phyloP scores from a whole-genome alignment of 2,797 vertebrate species.

The Enteromius trimaculatus region DNA sequence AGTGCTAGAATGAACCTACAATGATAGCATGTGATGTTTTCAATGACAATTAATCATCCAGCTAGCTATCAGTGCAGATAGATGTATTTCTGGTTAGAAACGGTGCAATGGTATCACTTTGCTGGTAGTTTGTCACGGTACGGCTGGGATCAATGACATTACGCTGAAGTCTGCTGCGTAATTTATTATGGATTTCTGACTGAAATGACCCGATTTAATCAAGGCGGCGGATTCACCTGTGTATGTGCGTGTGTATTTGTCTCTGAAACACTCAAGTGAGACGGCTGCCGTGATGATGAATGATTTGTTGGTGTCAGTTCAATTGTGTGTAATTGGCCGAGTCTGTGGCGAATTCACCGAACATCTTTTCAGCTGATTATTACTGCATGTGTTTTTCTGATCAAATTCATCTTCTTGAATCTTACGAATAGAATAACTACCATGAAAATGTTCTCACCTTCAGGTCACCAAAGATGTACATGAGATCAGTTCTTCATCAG shows the following conservation, averaged over 20 bases:
- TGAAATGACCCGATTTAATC: background rate
- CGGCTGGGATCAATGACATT: slow-evolving; percentile 24
- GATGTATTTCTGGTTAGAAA: background rate
- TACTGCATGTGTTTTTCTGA: background rate
- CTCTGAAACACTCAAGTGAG: slow-evolving; percentile 19
- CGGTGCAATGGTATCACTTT: background rate
- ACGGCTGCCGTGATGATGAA: background rate
- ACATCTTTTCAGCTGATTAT: background rate
- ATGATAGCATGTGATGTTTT: background rate
- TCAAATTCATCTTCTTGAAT: background rate
- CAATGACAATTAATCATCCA: background rate
- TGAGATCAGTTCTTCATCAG: background rate
- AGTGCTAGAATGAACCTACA: background rate
- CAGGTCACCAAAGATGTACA: background rate
- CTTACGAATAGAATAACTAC: background rate
- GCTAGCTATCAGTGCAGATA: background rate
- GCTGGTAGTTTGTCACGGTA: slow-evolving; percentile 16
- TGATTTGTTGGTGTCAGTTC: slow-evolving; percentile 5
- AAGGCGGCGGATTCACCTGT: background rate
- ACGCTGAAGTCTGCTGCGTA: slow-evolving; percentile 7
- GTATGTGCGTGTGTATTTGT: background rate
- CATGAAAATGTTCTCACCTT: background rate
- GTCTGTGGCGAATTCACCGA: background rate
- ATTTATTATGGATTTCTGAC: slow-evolving; percentile 22
- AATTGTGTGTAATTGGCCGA: slow-evolving; percentile 17